Conservation (phyloP, 2,888 invertebrate species). For the Prosopocoilus inquinatus region DNA sequence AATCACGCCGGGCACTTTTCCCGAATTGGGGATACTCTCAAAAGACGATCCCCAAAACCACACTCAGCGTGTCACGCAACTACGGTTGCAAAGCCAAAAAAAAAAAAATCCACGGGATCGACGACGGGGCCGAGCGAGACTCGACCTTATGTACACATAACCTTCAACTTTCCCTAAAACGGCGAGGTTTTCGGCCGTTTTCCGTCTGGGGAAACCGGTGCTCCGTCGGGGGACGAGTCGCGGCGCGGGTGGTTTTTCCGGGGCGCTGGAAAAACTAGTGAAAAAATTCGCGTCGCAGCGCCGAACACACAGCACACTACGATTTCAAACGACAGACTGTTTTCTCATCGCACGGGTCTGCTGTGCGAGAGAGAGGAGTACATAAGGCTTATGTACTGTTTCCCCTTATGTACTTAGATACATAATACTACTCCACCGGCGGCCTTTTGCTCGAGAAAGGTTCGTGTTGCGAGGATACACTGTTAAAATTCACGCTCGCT, state of each 20-base stretch:
- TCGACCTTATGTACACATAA: slow-evolving; percentile 15
- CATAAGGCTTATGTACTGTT: slow-evolving; percentile 47
- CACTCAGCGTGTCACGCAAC: background rate
- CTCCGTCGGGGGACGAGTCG: background rate
- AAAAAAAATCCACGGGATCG: slow-evolving; percentile 16
- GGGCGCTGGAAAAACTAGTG: background rate
- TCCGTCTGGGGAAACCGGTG: background rate
- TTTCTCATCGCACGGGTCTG: slow-evolving; percentile 44
- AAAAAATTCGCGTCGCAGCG: slow-evolving; percentile 8
- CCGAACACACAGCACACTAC: slow-evolving; percentile 14
- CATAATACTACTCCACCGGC: slow-evolving; percentile 33
- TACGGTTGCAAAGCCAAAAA: background rate
- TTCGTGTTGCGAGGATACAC: slow-evolving; percentile 18
- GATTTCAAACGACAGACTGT: slow-evolving; percentile 22
- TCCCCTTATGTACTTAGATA: slow-evolving; percentile 47
- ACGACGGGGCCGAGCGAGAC: slow-evolving; percentile 7
- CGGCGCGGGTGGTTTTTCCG: slow-evolving; percentile 3
- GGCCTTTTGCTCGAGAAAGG: slow-evolving; percentile 20
- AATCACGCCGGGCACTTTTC: background rate
- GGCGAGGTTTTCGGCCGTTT: slow-evolving; percentile 6
- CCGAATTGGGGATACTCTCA: background rate
- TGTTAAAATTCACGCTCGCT: slow-evolving; percentile 14
- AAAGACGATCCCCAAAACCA: slow-evolving; percentile 3
- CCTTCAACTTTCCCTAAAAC: slow-evolving; percentile 10
- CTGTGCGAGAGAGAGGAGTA: slow-evolving; percentile 45